Base-by-base conservation (phyloP, 2,888 invertebrate genomes). In the Rhamphomyia laevipes region DNA sequence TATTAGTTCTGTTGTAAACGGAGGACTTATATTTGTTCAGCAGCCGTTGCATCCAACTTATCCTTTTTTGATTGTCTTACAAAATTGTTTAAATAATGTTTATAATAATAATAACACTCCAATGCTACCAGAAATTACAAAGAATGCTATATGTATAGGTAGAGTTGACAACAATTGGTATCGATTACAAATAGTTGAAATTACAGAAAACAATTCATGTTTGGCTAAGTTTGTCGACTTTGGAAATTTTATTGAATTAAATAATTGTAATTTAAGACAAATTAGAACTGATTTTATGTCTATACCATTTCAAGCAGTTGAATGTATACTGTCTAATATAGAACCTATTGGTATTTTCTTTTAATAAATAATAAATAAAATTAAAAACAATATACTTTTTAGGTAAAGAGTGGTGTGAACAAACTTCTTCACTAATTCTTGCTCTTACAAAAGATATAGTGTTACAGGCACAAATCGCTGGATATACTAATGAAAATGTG, bases 261-360 rank as follows among this genome's bases (percentile, higher is more conserved):
- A 82, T 59, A 83, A 84, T 58, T 75, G 79, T 49, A 77, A 81
- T 57, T 78, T 97, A 64, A 82, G 90, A 65, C 94, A 96, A 74
- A 94, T 99, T 58, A 80, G 93, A 60, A 84, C 84, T 48, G 95
- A 97, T 72, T 95, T 93, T 69, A 84, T 95, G 78, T 77, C 83
- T 51, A 76, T 96, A 68, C 97, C 97, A 47, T 97, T 97, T 80
- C 96, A 97, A 79, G 92, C 96, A 50, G 86, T 90, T 45, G 97
- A 99, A 75, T 92, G 95, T 66, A 80, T 85, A 66, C 74, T 99
- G 63, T 91, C 91, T n/a, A 84, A 91, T 71, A 78, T 95, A 59
- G 80, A 80, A 69, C 88, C 93, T 49, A 74, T 79, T 50, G 84
- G 90, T 84, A 70, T 68, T 66, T 27, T 15, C 41, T 21, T 21